Conservation (phyloP, 2,113 vertebrate species). For the Burhinus bistriatus region DNA sequence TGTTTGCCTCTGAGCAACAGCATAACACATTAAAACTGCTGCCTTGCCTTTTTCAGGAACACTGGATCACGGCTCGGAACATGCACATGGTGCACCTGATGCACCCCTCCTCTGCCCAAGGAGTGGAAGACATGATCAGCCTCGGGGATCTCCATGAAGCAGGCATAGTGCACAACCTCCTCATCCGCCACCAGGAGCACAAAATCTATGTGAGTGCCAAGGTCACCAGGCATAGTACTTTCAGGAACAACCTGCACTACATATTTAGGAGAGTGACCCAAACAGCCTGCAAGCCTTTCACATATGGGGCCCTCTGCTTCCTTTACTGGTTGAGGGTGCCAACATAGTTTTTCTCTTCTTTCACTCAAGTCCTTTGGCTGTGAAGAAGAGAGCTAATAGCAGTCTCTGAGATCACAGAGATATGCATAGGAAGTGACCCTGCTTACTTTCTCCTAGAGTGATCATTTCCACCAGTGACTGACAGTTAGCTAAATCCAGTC, state of each 20-base stretch:
- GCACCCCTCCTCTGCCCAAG: conserved; percentile 87
- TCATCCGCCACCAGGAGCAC: conserved; percentile 89
- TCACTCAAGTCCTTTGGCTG: neutral
- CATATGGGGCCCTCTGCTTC: neutral
- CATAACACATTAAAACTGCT: neutral
- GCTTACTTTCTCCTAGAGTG: neutral
- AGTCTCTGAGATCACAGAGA: neutral
- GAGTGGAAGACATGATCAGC: conserved; percentile 95
- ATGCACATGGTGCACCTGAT: conserved; percentile 78
- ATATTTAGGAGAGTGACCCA: neutral
- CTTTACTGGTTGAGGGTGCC: neutral
- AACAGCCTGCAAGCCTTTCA: neutral
- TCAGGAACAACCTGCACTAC: neutral
- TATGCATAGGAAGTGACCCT: neutral
- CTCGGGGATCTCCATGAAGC: conserved; percentile 93
- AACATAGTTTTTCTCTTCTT: neutral
- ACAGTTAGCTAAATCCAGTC: neutral
- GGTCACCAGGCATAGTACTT: neutral
- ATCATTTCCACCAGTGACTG: neutral
- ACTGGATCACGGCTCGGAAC: conserved; percentile 79
- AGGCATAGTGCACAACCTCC: conserved; percentile 91
- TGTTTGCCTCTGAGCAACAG: neutral
- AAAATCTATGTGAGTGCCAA: conserved; percentile 88
- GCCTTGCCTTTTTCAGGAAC: conserved; percentile 75
- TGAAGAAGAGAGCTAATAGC: neutral